Evolutionary conservation across 35 echinoderm and acorn worm genomes (phyloP).

Genomic region (Heliocidaris erythrogramma): DNA sequence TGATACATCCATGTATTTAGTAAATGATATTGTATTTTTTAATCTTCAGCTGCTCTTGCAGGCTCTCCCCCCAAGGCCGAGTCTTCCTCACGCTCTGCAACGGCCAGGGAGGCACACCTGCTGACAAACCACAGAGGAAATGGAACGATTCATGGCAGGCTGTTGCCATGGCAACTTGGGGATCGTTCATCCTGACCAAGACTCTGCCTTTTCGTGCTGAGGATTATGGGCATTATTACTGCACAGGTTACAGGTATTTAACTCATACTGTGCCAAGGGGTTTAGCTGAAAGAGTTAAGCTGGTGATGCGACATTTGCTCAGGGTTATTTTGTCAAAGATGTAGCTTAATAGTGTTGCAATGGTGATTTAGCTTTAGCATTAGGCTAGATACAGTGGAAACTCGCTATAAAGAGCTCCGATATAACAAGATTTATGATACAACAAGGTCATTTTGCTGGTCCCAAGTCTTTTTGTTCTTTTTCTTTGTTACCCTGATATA

Average conservation of each 20-base stretch:
- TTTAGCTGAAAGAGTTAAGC: neutral
- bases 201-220: slow-evolving; percentile 55
- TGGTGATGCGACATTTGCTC: too few species aligned
- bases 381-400: neutral
- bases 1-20: too few species aligned
- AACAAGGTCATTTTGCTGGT: too few species aligned
- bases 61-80: slow-evolving; percentile 51
- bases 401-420: too few species aligned
- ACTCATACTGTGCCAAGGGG: too few species aligned
- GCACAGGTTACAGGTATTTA: slow-evolving; percentile 83
- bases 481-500: too few species aligned
- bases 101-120: slow-evolving; percentile 91
- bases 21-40: too few species aligned
- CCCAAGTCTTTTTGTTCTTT: too few species aligned
- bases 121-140: slow-evolving; percentile 80
- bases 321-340: neutral
- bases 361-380: neutral
- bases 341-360: too few species aligned
- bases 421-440: too few species aligned
- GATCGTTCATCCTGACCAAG: slow-evolving; percentile 73
- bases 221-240: slow-evolving; percentile 52
- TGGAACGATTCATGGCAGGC: slow-evolving; percentile 90
- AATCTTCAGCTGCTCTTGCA: slow-evolving; percentile 47
- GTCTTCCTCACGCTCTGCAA: slow-evolving; percentile 82
- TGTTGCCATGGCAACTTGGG: slow-evolving; percentile 94